Conservation (phyloP, 2,888 invertebrate genomes). For the Thumatha senex region DNA sequence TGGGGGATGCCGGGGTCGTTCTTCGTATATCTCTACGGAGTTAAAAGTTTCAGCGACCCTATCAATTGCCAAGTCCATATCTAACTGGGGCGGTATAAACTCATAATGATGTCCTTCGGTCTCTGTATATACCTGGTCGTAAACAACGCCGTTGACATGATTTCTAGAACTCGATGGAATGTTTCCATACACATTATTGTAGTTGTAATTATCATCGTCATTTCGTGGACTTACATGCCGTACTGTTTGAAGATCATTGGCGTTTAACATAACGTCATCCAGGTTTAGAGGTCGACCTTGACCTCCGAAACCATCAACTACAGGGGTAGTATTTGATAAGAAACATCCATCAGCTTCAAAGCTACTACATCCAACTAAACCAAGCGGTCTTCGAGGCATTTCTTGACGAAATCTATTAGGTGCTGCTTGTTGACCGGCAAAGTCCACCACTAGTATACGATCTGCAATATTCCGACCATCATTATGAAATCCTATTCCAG, state of each 20-base stretch:
- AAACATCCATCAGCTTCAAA: conserved; percentile 76
- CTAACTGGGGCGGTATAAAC: conserved; percentile 56
- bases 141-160: conserved; percentile 60
- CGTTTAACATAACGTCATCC: conserved; percentile 69
- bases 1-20: conserved; percentile 51
- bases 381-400: conserved; percentile 65
- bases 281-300: conserved; percentile 74
- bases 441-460: conserved; percentile 90
- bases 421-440: conserved; percentile 76
- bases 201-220: conserved; percentile 78
- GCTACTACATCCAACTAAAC: conserved; percentile 69
- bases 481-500: conserved; percentile 96
- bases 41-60: conserved; percentile 65
- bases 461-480: conserved; percentile 93
- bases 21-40: conserved; percentile 74
- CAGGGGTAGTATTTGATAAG: conserved; percentile 76
- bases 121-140: conserved; percentile 75
- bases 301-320: conserved; percentile 78
- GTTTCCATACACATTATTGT: conserved; percentile 69
- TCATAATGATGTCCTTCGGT: conserved; percentile 73
- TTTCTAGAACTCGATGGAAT: conserved; percentile 58
- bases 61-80: conserved; percentile 62
- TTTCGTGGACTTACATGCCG: conserved; percentile 58
- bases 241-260: conserved; percentile 61
- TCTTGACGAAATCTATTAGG: conserved; percentile 63